Evolutionary conservation across 2,888 invertebrate species (phyloP).

Genomic region (Camponotus fellah): DNA sequence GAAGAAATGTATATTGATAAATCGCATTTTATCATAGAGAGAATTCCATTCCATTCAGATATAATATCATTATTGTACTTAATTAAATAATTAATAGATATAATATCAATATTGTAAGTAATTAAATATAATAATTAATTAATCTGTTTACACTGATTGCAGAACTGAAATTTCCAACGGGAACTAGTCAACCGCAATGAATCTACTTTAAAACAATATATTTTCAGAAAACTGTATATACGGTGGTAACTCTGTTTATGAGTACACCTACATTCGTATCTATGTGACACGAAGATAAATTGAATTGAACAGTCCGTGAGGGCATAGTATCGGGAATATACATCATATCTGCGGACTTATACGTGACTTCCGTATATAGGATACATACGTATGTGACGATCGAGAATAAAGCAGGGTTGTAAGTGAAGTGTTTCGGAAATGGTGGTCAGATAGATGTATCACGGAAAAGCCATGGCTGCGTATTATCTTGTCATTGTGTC

Average conservation of each 20-base stretch:
- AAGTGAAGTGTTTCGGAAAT: slow-evolving; percentile 71
- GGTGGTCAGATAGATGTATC: slow-evolving; percentile 69
- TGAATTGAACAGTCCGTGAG: slow-evolving; percentile 44
- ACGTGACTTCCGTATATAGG: slow-evolving; percentile 48
- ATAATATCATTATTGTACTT: slow-evolving; percentile 10
- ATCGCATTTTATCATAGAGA: not conserved
- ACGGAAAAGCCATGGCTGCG: slow-evolving; percentile 63
- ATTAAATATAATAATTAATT: slow-evolving; percentile 26
- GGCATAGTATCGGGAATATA: slow-evolving; percentile 43
- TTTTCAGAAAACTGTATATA: slow-evolving; percentile 17
- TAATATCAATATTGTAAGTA: slow-evolving; percentile 10
- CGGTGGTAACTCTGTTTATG: slow-evolving; percentile 31
- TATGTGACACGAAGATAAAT: slow-evolving; percentile 41
- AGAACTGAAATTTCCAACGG: not conserved
- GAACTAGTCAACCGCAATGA: not conserved
- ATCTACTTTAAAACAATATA: not conserved
- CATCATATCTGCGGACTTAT: slow-evolving; percentile 49
- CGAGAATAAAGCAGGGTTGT: slow-evolving; percentile 71
- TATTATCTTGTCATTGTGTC: slow-evolving; percentile 36
- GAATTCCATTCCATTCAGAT: not conserved
- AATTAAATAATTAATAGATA: slow-evolving; percentile 25
- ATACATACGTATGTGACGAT: slow-evolving; percentile 65
- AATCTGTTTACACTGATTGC: not conserved
- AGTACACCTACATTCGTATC: slow-evolving; percentile 23
- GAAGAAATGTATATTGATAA: not conserved